phyloP scores from a whole-genome alignment of 1,140 invertebrate species.

The Aethina tumida region DNA sequence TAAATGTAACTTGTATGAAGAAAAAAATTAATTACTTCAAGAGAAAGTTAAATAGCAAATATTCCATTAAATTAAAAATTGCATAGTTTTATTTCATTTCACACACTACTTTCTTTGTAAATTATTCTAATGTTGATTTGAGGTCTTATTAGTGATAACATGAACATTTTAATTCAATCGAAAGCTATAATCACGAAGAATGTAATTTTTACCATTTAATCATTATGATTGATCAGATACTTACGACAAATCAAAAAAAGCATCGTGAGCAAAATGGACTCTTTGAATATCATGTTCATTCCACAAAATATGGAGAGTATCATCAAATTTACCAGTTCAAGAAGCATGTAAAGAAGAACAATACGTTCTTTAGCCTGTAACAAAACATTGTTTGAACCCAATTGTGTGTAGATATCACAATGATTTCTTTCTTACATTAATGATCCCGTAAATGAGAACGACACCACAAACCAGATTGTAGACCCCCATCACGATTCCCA shows the following conservation, averaged over 20 bases:
- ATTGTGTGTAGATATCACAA: background rate
- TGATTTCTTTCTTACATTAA: constrained; percentile 6
- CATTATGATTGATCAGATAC: too few species aligned
- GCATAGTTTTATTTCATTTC: too few species aligned
- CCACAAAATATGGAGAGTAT: constrained; percentile 16
- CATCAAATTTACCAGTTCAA: constrained; percentile 14
- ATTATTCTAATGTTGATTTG: too few species aligned
- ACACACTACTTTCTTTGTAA: too few species aligned
- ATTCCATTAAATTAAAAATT: too few species aligned
- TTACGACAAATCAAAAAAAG: constrained; percentile 8
- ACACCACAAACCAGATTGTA: constrained; percentile 8
- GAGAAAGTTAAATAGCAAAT: too few species aligned
- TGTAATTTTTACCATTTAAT: too few species aligned
- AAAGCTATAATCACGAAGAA: too few species aligned
- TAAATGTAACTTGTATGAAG: too few species aligned
- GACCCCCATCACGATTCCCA: constrained; percentile 11
- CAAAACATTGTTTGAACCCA: constrained; percentile 3
- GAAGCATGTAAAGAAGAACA: constrained; percentile 15
- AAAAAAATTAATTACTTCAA: too few species aligned
- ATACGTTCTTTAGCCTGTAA: constrained; percentile 17
- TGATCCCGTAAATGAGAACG: constrained; percentile 7
- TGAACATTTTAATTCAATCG: too few species aligned
- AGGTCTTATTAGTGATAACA: too few species aligned
- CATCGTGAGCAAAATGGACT: constrained; percentile 7
- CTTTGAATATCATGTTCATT: constrained; percentile 14